phyloP scores from a whole-genome alignment of 1,140 invertebrate species.

The Drosophila rhopaloa region DNA sequence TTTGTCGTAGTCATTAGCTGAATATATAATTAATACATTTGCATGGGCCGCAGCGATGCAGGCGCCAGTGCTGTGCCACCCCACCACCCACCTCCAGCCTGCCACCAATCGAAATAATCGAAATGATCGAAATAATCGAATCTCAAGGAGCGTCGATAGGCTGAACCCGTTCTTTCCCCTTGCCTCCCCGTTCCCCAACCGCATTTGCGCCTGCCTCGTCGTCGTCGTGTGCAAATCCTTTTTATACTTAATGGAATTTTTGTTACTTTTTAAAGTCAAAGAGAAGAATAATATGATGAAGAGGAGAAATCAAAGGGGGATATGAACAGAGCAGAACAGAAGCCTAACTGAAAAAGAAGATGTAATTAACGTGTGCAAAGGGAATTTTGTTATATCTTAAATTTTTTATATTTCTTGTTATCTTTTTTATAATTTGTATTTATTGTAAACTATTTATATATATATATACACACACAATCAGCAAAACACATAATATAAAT shows the following conservation, averaged over 20 bases:
- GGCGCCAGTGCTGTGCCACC: slow-evolving; percentile 29
- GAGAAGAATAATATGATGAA: slow-evolving; percentile 10
- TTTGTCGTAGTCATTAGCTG: slow-evolving; percentile 83
- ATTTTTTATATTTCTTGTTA: slow-evolving; percentile 59
- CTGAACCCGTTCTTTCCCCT: neutral
- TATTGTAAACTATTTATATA: slow-evolving; percentile 65
- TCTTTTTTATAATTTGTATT: slow-evolving; percentile 64
- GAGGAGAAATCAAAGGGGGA: slow-evolving; percentile 18
- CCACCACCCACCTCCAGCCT: neutral
- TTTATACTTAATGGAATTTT: slow-evolving; percentile 72
- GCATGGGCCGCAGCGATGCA: slow-evolving; percentile 47
- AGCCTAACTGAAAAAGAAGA: slow-evolving; percentile 23
- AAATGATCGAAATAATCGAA: slow-evolving; percentile 33
- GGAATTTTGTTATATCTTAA: slow-evolving; percentile 50
- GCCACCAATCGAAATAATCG: slow-evolving; percentile 16
- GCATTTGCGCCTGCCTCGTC: slow-evolving; percentile 57
- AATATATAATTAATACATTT: slow-evolving; percentile 55
- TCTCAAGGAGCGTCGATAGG: slow-evolving; percentile 23
- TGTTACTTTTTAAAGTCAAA: slow-evolving; percentile 63
- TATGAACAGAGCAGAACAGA: slow-evolving; percentile 9
- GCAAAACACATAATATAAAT: slow-evolving; percentile 60
- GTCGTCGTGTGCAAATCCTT: slow-evolving; percentile 45
- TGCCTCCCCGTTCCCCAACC: neutral
- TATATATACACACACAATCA: slow-evolving; percentile 35
- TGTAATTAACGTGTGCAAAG: slow-evolving; percentile 40